A percentile compares a stretch with the other conserved stretches of the same genome.
phyloP scores from a whole-genome alignment of 2,797 vertebrate genomes.

The Lycodopsis pacificus region DNA sequence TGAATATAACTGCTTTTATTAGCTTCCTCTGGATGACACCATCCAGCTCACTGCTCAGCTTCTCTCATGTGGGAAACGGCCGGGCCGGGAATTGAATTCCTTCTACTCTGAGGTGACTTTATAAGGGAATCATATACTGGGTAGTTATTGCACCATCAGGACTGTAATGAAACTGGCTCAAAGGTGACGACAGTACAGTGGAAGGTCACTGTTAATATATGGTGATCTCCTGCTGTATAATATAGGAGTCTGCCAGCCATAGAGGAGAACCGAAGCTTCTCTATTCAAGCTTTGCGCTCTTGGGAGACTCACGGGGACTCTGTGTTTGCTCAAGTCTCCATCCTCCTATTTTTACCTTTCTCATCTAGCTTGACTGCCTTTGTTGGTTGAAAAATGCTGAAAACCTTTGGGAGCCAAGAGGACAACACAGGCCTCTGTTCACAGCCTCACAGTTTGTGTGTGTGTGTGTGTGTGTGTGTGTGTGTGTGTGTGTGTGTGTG shows the following conservation, averaged over 20 bases:
- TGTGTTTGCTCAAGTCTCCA: constrained; percentile 47
- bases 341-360: constrained; percentile 32
- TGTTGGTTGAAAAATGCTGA: constrained; percentile 46
- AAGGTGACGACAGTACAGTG: constrained; percentile 71
- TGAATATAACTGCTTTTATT: constrained; percentile 72
- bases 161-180: constrained; percentile 74
- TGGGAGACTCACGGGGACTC: constrained; percentile 51
- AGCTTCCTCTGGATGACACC: constrained; percentile 63
- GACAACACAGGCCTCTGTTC: constrained; percentile 39
- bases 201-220: constrained; percentile 78
- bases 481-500: neutral
- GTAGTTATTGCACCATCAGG: constrained; percentile 72
- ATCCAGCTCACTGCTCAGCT: constrained; percentile 47
- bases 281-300: constrained; percentile 50
- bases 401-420: constrained; percentile 68
- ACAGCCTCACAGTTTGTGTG: constrained; percentile 3
- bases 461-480: neutral
- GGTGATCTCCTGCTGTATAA: constrained; percentile 61
- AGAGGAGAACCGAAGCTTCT: constrained; percentile 53
- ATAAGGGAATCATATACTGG: constrained; percentile 71
- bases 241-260: constrained; percentile 56
- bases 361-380: constrained; percentile 40
- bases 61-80: constrained; percentile 61
- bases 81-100: constrained; percentile 61
- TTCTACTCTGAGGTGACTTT: constrained; percentile 67